Conservation (phyloP, 2,113 vertebrate genomes). For the Synchiropus splendidus region DNA sequence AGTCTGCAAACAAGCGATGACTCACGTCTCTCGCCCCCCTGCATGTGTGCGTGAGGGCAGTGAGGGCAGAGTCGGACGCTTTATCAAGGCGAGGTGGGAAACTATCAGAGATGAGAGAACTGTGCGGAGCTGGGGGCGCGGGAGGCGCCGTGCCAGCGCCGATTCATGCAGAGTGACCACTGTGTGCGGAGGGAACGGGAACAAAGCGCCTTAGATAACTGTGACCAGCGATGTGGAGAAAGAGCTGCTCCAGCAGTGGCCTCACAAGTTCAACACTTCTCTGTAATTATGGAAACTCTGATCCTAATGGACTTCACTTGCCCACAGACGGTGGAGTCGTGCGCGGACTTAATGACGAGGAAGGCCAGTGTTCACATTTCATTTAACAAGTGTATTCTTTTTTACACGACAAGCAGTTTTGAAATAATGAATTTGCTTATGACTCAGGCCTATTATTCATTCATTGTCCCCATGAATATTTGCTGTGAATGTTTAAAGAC, state of each 20-base stretch:
- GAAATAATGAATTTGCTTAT: too few relatives aligned
- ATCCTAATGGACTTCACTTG: slow-evolving; percentile 1
- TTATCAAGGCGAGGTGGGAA: slow-evolving; percentile 29
- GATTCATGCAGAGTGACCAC: slow-evolving; percentile 14
- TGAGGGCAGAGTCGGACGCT: slow-evolving; percentile 22
- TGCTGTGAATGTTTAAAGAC: too few relatives aligned
- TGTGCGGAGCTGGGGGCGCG: not conserved
- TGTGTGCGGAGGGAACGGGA: slow-evolving; percentile 13
- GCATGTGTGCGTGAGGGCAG: slow-evolving; percentile 19
- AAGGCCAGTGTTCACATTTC: too few relatives aligned
- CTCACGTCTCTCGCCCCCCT: slow-evolving; percentile 32
- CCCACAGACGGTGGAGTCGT: not conserved
- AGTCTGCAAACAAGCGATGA: slow-evolving; percentile 29
- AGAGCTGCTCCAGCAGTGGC: slow-evolving; percentile 4
- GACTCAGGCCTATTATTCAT: too few relatives aligned
- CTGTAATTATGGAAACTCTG: slow-evolving; percentile 13
- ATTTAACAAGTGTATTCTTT: too few relatives aligned
- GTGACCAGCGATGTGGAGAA: slow-evolving; percentile 6
- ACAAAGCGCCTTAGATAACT: slow-evolving; percentile 11
- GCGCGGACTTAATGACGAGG: too few relatives aligned
- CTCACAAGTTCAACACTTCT: slow-evolving; percentile 1
- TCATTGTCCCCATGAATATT: too few relatives aligned
- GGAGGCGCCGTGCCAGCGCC: slow-evolving; percentile 5
- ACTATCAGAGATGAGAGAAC: slow-evolving; percentile 28
- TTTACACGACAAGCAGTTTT: too few relatives aligned